Conservation (phyloP, 2,113 vertebrate genomes). For the Henicopernis longicauda region DNA sequence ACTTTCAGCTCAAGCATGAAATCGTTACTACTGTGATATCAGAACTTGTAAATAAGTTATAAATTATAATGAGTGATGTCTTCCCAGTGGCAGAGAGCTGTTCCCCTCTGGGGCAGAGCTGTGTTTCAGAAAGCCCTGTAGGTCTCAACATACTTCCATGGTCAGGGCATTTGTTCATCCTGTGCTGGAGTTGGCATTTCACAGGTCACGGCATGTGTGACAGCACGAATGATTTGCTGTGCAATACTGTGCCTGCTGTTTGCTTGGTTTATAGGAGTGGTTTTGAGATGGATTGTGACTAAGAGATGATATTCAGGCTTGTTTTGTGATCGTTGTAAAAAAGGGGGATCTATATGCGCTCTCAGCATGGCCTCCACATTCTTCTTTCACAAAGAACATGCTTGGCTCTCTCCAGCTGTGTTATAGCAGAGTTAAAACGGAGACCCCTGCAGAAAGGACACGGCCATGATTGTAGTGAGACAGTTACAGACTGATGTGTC, state of each 20-base stretch:
- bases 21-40: neutral
- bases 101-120: neutral
- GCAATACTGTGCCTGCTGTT: neutral
- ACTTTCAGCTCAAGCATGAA: neutral
- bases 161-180: neutral
- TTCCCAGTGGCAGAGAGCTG: neutral
- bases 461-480: neutral
- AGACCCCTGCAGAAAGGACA: neutral
- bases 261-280: neutral
- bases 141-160: fast-evolving
- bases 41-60: neutral
- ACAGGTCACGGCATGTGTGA: neutral
- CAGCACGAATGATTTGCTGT: neutral
- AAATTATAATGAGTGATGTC: neutral
- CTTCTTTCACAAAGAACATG: neutral
- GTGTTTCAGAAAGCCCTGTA: neutral
- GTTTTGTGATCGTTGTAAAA: neutral
- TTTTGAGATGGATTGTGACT: neutral
- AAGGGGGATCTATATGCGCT: neutral
- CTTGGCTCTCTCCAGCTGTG: neutral
- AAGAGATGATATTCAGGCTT: neutral
- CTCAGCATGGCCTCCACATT: neutral
- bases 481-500: neutral
- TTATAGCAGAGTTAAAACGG: neutral
- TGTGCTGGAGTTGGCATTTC: neutral